Evolutionary conservation across 2,797 vertebrate species (phyloP).

Genomic region (Chiloscyllium punctatum): DNA sequence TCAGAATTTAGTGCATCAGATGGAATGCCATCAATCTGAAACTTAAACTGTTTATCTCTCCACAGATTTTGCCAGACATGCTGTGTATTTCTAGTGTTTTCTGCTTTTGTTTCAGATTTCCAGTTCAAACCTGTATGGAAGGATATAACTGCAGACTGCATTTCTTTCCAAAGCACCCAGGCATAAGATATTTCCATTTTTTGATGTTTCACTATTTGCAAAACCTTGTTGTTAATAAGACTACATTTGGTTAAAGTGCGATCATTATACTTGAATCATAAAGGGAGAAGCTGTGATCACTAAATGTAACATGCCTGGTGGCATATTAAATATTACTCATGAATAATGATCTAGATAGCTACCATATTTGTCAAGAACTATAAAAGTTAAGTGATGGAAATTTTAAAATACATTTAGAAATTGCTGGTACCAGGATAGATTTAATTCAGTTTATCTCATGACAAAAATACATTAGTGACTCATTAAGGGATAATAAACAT

Average conservation of each 20-base stretch:
- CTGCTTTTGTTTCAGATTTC: neutral
- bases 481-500: neutral
- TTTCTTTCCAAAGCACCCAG: conserved; percentile 2
- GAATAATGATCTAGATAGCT: conserved; percentile 1
- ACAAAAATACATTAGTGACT: conserved; percentile 20
- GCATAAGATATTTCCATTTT: neutral
- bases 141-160: neutral
- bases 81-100: neutral
- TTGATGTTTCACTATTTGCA: neutral
- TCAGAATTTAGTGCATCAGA: neutral
- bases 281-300: neutral
- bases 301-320: neutral
- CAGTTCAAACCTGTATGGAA: neutral
- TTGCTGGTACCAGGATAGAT: neutral
- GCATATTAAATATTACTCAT: conserved; percentile 30
- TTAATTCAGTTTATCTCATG: conserved; percentile 29
- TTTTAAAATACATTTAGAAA: neutral
- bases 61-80: neutral
- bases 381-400: neutral
- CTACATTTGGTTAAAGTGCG: neutral
- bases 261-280: neutral
- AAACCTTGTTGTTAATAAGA: neutral
- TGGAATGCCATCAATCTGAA: neutral
- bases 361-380: neutral
- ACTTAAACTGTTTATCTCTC: neutral